Evolutionary conservation across 2,113 vertebrate species (phyloP).

Genomic region (Megaleporinus macrocephalus): DNA sequence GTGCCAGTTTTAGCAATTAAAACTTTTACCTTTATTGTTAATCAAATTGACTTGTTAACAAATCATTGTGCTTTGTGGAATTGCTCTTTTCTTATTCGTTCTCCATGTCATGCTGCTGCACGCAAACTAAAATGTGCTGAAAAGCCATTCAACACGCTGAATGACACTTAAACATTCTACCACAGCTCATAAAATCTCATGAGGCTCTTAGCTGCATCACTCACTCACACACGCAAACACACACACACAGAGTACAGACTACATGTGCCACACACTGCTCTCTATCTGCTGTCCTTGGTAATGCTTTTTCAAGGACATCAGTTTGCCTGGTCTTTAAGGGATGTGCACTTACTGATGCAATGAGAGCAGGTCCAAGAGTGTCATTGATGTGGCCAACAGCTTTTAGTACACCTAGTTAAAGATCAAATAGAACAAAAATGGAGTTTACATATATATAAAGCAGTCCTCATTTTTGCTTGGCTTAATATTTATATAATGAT

Average conservation of each 20-base stretch:
- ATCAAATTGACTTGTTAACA: too few relatives aligned
- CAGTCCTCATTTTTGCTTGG: not conserved
- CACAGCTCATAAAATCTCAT: not conserved
- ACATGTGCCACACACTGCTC: not conserved
- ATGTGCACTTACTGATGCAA: constrained; percentile 85
- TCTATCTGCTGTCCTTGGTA: not conserved
- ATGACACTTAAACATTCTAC: not conserved
- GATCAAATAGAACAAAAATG: not conserved
- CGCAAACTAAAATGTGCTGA: too few relatives aligned
- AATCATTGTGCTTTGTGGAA: too few relatives aligned
- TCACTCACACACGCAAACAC: not conserved
- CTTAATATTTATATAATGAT: not conserved
- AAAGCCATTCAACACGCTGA: not conserved
- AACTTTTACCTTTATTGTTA: too few relatives aligned
- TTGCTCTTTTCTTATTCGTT: too few relatives aligned
- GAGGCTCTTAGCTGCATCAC: not conserved
- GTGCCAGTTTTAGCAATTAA: too few relatives aligned
- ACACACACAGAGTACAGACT: too few relatives aligned
- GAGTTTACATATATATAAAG: not conserved
- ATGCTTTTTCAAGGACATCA: not conserved
- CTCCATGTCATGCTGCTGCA: not conserved
- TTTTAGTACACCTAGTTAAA: constrained; percentile 77
- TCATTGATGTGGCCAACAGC: constrained; percentile 95
- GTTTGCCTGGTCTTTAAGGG: not conserved
- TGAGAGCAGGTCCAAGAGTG: constrained; percentile 86